A percentile compares a stretch with the other conserved stretches of the same genome.
Conservation (phyloP, 2,888 invertebrate species). For the Enchytraeus crypticus region DNA sequence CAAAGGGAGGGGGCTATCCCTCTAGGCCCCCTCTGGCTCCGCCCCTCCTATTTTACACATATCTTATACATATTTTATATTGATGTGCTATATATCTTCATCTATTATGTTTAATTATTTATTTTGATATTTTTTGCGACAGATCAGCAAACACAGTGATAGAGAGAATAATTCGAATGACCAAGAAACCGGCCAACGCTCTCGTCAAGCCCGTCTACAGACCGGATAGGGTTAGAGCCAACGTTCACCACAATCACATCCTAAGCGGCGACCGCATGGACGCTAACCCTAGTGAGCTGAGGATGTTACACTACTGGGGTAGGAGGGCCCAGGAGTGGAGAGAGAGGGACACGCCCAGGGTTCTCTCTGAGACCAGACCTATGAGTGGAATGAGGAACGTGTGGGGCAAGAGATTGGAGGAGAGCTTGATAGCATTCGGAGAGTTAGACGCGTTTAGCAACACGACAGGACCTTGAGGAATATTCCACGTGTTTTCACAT, state of each 20-base stretch:
- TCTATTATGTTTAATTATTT: not conserved
- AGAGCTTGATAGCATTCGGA: slow-evolving; percentile 18
- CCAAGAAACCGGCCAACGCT: slow-evolving; percentile 24
- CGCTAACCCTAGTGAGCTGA: slow-evolving; percentile 12
- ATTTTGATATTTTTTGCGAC: slow-evolving; percentile 6
- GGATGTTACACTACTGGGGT: slow-evolving; percentile 32
- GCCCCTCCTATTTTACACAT: too few relatives aligned
- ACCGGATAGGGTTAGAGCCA: slow-evolving; percentile 15
- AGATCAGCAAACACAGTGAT: slow-evolving; percentile 20
- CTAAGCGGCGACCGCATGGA: slow-evolving; percentile 8
- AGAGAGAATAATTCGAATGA: slow-evolving; percentile 27
- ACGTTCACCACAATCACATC: slow-evolving; percentile 18
- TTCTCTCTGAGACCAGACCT: slow-evolving; percentile 19
- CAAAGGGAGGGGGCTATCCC: too few relatives aligned
- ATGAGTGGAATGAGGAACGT: slow-evolving; percentile 13
- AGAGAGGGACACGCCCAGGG: slow-evolving; percentile 27
- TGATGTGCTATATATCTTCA: not conserved
- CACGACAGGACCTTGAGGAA: slow-evolving; percentile 19
- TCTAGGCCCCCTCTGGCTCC: too few relatives aligned
- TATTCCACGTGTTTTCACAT: too few relatives aligned
- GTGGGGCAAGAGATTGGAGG: slow-evolving; percentile 9
- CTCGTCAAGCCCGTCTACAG: slow-evolving; percentile 26
- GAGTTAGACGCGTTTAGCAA: slow-evolving; percentile 16
- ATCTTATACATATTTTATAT: not conserved
- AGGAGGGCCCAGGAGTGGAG: slow-evolving; percentile 28